A percentile compares a stretch with the other conserved stretches of the same genome.
phyloP scores from a whole-genome alignment of 2,888 invertebrate genomes.

The Cosmia pyralina region DNA sequence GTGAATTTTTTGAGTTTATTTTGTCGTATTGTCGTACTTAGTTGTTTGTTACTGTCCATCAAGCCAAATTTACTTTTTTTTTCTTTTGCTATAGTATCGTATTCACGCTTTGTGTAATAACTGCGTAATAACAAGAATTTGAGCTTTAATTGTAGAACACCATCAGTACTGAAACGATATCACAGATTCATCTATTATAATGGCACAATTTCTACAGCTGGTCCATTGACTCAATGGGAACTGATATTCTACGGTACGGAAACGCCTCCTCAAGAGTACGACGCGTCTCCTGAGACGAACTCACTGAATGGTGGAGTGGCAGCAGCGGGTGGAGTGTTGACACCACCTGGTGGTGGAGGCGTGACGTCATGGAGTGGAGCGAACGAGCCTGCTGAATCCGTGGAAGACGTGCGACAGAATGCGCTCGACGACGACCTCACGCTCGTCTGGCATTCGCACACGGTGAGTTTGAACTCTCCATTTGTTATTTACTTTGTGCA shows the following conservation, averaged over 20 bases:
- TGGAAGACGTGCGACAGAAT: conserved; percentile 91
- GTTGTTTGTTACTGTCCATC: conserved; percentile 1
- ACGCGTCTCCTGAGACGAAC: conserved; percentile 92
- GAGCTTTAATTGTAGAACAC: conserved; percentile 40
- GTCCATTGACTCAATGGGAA: conserved; percentile 93
- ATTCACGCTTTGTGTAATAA: conserved; percentile 49
- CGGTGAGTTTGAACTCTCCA: conserved; percentile 83
- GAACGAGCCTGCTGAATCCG: conserved; percentile 71
- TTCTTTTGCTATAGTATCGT: conserved; percentile 32
- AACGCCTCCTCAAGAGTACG: conserved; percentile 89
- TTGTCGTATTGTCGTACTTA: conserved; percentile 32
- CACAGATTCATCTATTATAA: conserved; percentile 1
- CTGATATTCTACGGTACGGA: conserved; percentile 95
- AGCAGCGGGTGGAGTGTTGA: conserved; percentile 11
- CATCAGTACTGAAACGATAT: not conserved
- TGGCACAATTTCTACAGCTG: conserved; percentile 84
- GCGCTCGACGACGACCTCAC: conserved; percentile 90
- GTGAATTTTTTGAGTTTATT: conserved; percentile 47
- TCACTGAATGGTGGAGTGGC: conserved; percentile 80
- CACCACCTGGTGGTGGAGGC: conserved; percentile 17
- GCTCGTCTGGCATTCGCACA: conserved; percentile 91
- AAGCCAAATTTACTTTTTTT: not conserved
- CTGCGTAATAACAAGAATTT: conserved; percentile 17
- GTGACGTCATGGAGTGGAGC: conserved; percentile 71
- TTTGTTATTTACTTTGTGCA: conserved; percentile 45